phyloP scores from a whole-genome alignment of 2,888 invertebrate genomes.

The Lypha dubia region DNA sequence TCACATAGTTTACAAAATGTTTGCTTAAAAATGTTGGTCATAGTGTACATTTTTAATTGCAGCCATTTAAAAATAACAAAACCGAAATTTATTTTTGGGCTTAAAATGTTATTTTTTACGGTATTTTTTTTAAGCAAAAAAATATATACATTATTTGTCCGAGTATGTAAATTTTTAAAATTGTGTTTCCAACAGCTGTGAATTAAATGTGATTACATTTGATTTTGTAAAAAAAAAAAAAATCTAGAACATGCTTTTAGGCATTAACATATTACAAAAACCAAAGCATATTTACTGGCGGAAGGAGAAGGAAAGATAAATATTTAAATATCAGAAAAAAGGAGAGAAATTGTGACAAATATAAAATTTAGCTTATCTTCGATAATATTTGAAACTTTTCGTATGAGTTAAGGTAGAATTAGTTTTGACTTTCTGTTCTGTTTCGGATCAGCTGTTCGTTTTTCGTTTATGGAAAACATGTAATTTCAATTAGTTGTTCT shows the following conservation, averaged over 20 bases:
- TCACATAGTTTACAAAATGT: slow-evolving; percentile 55
- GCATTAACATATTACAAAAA: not conserved
- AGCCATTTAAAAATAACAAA: slow-evolving; percentile 42
- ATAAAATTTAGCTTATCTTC: no score
- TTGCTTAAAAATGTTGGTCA: slow-evolving; percentile 37
- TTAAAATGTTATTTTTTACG: not conserved
- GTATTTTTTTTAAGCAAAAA: slow-evolving; percentile 6
- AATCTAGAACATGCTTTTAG: not conserved
- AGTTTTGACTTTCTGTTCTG: no score
- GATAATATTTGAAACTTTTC: no score
- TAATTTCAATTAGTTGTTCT: no score
- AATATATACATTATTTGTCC: no score
- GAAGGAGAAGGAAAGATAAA: not conserved
- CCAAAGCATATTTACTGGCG: no score
- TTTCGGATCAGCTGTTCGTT: no score
- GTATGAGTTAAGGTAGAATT: no score
- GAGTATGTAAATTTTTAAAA: slow-evolving; percentile 4
- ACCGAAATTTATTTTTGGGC: slow-evolving; percentile 3
- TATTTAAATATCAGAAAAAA: no score
- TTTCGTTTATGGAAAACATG: no score
- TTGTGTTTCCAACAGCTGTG: slow-evolving; percentile 21
- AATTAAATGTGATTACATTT: slow-evolving; percentile 22
- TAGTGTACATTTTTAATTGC: slow-evolving; percentile 54
- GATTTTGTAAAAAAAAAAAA: not conserved
- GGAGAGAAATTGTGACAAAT: no score